A percentile compares a stretch with the other conserved stretches of the same genome.
phyloP scores from a whole-genome alignment of 2,888 invertebrate genomes.

The Clistopyga incitator region DNA sequence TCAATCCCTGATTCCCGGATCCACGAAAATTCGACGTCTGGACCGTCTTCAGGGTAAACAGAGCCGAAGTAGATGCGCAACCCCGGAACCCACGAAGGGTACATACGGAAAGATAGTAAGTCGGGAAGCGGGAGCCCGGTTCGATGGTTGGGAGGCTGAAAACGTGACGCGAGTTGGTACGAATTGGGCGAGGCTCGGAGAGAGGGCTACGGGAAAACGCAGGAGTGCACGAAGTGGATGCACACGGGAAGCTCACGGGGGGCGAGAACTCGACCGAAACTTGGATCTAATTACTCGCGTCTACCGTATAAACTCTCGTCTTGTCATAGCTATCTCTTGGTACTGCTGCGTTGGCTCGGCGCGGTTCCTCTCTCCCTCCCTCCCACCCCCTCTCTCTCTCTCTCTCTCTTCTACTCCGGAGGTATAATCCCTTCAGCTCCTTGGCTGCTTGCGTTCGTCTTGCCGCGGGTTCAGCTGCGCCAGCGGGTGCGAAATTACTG shows the following conservation, averaged over 20 bases:
- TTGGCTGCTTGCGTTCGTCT: slow-evolving; percentile 42
- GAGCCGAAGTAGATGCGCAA: slow-evolving; percentile 8
- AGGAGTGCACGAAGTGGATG: slow-evolving; percentile 58
- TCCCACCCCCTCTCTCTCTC: slow-evolving; percentile 2
- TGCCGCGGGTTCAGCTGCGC: slow-evolving; percentile 76
- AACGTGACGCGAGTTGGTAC: slow-evolving; percentile 26
- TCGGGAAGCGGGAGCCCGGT: background rate
- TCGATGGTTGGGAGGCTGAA: slow-evolving; percentile 23
- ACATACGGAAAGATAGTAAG: slow-evolving; percentile 14
- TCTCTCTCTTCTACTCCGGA: background rate
- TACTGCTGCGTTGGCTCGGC: slow-evolving; percentile 36
- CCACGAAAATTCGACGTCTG: background rate
- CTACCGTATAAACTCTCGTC: slow-evolving; percentile 78
- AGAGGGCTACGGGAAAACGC: slow-evolving; percentile 22
- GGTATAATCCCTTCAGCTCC: slow-evolving; percentile 29
- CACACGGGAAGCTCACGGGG: slow-evolving; percentile 63
- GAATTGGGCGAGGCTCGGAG: background rate
- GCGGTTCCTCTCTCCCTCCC: slow-evolving; percentile 10
- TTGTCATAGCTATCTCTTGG: slow-evolving; percentile 80
- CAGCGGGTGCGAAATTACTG: slow-evolving; percentile 80
- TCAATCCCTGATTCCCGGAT: background rate
- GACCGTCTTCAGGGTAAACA: background rate
- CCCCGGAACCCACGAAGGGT: background rate
- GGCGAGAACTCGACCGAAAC: slow-evolving; percentile 79
- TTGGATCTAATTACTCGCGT: slow-evolving; percentile 83